These are phyloP conservation scores for Eupithecia pulchellata DNA, from an alignment of 2,888 invertebrate species.

Conservation along the genomic window DNA sequence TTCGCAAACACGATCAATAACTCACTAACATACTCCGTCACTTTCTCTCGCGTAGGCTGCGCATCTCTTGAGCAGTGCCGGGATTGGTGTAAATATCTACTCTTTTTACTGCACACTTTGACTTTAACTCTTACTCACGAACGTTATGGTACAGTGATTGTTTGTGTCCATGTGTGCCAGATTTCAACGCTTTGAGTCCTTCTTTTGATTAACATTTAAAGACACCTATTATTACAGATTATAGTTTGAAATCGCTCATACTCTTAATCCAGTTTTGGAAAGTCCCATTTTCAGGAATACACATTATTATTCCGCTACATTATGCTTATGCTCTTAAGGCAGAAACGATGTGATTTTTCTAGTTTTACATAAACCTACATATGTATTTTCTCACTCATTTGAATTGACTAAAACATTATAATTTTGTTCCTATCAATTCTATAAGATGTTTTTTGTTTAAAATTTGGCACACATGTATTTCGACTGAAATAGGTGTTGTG, in stretches of 20 bases:
- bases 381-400: background rate
- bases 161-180: conserved; percentile 55
- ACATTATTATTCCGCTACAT: background rate
- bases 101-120: conserved; percentile 80
- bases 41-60: conserved; percentile 89
- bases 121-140: conserved; percentile 64
- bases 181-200: conserved; percentile 41
- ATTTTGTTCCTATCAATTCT: background rate
- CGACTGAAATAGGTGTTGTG: conserved; percentile 61
- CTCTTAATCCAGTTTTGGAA: background rate
- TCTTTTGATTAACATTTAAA: background rate
- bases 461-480: conserved; percentile 38
- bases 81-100: conserved; percentile 94
- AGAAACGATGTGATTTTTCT: background rate
- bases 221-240: background rate
- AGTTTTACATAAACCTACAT: too few species aligned
- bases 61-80: conserved; percentile 96
- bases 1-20: conserved; percentile 40
- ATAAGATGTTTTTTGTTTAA: background rate
- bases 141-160: conserved; percentile 47
- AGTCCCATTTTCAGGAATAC: background rate
- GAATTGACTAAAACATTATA: background rate
- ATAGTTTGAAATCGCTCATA: background rate
- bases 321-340: background rate
- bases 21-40: conserved; percentile 76